Evolutionary conservation across 2,797 vertebrate species (phyloP), one percentile per base, ranked within the genome.

Genomic region (Alcedo atthis): DNA sequence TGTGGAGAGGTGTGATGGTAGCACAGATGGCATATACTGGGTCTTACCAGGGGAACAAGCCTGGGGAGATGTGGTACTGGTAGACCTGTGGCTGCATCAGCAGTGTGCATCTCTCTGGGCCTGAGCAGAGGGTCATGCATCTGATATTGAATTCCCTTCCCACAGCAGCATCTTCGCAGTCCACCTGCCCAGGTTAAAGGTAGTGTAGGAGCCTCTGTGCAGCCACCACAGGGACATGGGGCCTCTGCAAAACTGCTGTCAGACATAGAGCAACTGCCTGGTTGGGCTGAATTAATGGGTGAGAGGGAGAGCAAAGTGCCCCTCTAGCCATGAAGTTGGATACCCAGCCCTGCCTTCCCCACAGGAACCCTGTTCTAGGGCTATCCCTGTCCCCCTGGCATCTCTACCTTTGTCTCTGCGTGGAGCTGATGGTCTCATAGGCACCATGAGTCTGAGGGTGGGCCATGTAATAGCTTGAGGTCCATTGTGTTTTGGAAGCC

Each of bases 1-100:
- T 22, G 68, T 18, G 62, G 90, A 57, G 85, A 94, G 62, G 90
- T 89, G 89, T 83, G 82, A 92, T 42, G 62, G 83, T 69, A 63
- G 90, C 78, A 81, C 94, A 93, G 92, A 92, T 90, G 94, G 94
- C 37, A 16, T 3, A 12, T 20, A 3, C 64, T 9, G 70, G 68
- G 46, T 8, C 55, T 59, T 8, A 6, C 63, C 8, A 35, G 21
- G 82, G 37, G 51, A 71, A 37, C 67, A 32, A 54, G 79, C 76
- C 62, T n/a, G 59, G 17, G 26, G 63, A 79, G 26, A 32, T 9
- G 43, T 43, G 58, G 70, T n/a, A 3, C 35, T 35, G 67, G 51
- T 74, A 59, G 83, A 85, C 83, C 85, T 90, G 59, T 48, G 85
- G 76, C 18, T 87, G 69, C 49, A 33, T 0, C 2, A 82, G 91